Percentiles rank a stretch among this genome's conserved stretches.
Evolutionary conservation across 92 coral and sea anemone species (phyloP).

Genomic region (Blastomussa wellsi): DNA sequence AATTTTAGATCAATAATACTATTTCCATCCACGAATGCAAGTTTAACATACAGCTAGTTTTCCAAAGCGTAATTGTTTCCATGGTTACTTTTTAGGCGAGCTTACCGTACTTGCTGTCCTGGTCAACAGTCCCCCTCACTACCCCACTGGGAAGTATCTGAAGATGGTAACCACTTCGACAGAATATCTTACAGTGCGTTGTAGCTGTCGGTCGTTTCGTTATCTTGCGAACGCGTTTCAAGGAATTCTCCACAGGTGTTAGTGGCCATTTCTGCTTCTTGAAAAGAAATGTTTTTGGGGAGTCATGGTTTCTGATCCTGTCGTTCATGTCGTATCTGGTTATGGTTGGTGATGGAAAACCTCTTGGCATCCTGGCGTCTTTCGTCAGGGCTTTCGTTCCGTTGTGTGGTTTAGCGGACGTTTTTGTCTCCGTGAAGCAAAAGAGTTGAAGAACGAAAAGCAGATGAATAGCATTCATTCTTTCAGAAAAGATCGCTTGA

Average conservation of each 20-base stretch:
- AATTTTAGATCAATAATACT: too few relatives aligned
- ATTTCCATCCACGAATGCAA: too few relatives aligned
- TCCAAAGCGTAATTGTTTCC: neutral
- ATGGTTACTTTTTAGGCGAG: neutral
- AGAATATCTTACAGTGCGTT: constrained; percentile 77
- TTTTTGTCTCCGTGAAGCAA: neutral
- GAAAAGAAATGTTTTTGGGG: constrained; percentile 4
- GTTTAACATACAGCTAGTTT: neutral
- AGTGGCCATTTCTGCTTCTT: constrained; percentile 27
- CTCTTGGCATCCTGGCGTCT: neutral
- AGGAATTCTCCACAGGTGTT: neutral
- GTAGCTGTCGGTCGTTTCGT: constrained; percentile 80
- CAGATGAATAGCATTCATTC: neutral
- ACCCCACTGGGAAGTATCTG: constrained; percentile 84
- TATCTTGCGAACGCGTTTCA: constrained; percentile 44
- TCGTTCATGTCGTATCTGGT: neutral
- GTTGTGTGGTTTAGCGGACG: constrained; percentile 3
- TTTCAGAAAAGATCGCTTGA: neutral
- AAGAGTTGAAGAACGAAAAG: neutral
- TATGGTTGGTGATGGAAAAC: neutral
- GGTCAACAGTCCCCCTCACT: constrained; percentile 82
- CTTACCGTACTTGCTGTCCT: constrained; percentile 86
- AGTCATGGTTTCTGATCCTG: neutral
- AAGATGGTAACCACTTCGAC: constrained; percentile 89
- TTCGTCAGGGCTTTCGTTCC: neutral